Evolutionary conservation across 2,888 invertebrate genomes (phyloP), one percentile per base, ranked within the genome.

Genomic region (Exephanes ischioxanthus): DNA sequence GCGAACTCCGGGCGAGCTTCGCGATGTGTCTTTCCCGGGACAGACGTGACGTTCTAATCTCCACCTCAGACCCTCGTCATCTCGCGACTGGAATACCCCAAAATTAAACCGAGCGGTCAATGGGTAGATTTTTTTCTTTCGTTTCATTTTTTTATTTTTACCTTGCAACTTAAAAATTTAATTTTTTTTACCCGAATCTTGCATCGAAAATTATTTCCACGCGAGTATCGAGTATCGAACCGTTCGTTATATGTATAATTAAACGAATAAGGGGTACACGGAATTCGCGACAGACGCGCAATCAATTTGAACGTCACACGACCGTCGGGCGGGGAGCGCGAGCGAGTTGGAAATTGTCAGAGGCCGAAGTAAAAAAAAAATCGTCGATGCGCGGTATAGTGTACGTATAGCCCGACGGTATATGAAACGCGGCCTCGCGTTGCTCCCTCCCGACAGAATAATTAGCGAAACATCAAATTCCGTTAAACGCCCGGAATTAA

Each of bases 391-490:
- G n/a, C 45, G 9, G 61, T 75, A 48, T 70, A 51, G 19, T 30
- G 5, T 51, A 51, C 48, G 61, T 68, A 61, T 48, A 51, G 41
- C 9, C 26, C 76, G 16, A 53, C 70, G 53, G 63, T 75, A 76
- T 72, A 79, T 75, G 78, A 81, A 87, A 83, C 55, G 81, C 61
- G 55, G 67, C 48, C 58, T 67, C 89, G 88, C 41, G 86, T 88
- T 22, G 88, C 41, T 41, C 11, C 2, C 87, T 89, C 89, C 88
- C 91, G 90, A 91, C 90, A 90, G 91, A 92, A 91, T 92, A 92
- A 92, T 92, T 92, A 92, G 90, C 91, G 91, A 91, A 91, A 92
- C 92, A 92, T 91, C 91, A 92, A 92, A 92, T 92, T 91, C 92
- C 92, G 91, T 92, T 92, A 92, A 92, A 91, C 89, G 90, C 88